Conservation (phyloP, 2,113 vertebrate genomes). For the Cryptotis parvus region DNA sequence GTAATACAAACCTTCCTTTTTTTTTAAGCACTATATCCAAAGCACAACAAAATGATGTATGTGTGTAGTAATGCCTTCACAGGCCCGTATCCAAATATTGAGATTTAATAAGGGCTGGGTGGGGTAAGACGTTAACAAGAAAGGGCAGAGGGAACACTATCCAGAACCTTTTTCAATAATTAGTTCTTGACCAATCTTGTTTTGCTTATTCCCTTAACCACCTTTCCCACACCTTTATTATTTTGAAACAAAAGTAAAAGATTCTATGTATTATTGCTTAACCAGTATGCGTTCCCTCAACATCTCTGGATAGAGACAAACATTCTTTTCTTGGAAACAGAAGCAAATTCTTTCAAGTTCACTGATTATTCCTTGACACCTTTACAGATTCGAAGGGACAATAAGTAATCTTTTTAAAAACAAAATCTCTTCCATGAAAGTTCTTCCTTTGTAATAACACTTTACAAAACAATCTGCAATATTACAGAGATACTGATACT, state of each 20-base stretch:
- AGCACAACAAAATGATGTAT: not conserved
- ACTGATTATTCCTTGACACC: not conserved
- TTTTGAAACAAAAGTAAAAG: not conserved
- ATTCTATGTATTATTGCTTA: not conserved
- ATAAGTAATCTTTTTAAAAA: slow-evolving; percentile 32
- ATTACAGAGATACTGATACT: too few species aligned
- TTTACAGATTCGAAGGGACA: slow-evolving; percentile 10
- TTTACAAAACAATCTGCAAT: not conserved
- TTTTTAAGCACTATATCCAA: not conserved
- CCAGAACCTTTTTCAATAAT: not conserved
- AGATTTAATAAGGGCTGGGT: not conserved
- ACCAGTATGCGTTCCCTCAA: slow-evolving; percentile 13
- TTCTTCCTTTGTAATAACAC: slow-evolving; percentile 16
- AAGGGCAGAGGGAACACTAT: not conserved
- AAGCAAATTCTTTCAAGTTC: not conserved
- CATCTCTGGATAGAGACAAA: not conserved
- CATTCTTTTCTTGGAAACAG: not conserved
- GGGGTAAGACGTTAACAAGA: not conserved
- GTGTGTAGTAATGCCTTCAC: not conserved
- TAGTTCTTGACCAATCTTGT: not conserved
- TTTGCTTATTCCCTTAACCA: not conserved
- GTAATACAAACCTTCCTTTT: not conserved
- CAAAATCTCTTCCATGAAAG: not conserved
- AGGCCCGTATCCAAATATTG: not conserved
- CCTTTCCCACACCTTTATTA: not conserved